Conservation (phyloP, 2,888 invertebrate genomes). For the Muschampia plurimacula region DNA sequence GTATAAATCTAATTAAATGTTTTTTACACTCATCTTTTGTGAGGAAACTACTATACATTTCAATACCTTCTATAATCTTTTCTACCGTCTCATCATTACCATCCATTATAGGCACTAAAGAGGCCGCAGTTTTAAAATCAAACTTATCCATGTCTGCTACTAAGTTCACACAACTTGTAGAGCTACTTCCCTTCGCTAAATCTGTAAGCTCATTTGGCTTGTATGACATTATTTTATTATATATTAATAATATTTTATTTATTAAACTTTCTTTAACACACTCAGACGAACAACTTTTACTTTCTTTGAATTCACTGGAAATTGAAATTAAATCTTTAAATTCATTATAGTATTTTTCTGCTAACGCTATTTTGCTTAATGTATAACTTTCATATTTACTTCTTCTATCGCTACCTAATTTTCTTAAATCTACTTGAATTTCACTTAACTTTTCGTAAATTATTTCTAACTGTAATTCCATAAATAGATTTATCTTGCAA, state of each 20-base stretch:
- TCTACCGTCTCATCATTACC: background rate
- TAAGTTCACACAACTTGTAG: background rate
- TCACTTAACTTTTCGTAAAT: background rate
- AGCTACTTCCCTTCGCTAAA: background rate
- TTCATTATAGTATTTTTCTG: background rate
- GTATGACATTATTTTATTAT: too few species aligned
- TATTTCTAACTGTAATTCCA: background rate
- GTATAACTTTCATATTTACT: background rate
- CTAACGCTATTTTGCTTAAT: background rate
- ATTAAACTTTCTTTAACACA: background rate
- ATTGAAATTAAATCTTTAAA: background rate
- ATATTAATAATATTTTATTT: background rate
- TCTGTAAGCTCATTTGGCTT: background rate
- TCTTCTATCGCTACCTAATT: background rate
- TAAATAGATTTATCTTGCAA: background rate
- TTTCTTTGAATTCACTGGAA: too few species aligned
- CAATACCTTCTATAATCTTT: background rate
- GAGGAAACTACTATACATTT: background rate
- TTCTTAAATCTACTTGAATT: background rate
- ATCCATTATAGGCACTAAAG: background rate
- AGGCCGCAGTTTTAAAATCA: background rate
- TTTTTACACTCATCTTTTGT: background rate
- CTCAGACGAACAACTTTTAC: too few species aligned
- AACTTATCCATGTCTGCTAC: background rate
- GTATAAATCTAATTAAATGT: conserved; percentile 2